These are phyloP conservation scores for Sebastes hubbsi DNA, from an alignment of 2,797 vertebrate genomes.

Conservation along the genomic window DNA sequence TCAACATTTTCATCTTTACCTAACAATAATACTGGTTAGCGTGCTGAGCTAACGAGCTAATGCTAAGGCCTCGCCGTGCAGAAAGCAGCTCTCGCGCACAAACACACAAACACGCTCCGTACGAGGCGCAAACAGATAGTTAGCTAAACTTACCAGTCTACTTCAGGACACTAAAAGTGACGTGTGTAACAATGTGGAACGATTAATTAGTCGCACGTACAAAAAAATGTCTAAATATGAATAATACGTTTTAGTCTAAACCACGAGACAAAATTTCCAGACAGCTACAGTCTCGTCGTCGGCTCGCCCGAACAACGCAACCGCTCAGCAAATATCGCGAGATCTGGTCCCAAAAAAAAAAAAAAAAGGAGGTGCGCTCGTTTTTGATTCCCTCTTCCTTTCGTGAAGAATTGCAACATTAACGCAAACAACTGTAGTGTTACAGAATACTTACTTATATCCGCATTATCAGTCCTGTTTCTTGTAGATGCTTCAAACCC, in stretches of 20 bases:
- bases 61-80: slow-evolving; percentile 73
- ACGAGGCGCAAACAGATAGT: slow-evolving; percentile 47
- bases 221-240: slow-evolving; percentile 36
- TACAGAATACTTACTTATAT: not conserved
- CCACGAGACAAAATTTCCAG: slow-evolving; percentile 81
- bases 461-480: not conserved
- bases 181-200: slow-evolving; percentile 21
- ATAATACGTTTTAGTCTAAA: slow-evolving; percentile 60
- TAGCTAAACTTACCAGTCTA: slow-evolving; percentile 72
- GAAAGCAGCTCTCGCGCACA: slow-evolving; percentile 53
- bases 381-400: not conserved
- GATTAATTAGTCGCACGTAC: slow-evolving; percentile 13
- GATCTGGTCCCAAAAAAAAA: slow-evolving; percentile 39
- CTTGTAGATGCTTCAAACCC: not conserved
- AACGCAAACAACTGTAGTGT: not conserved
- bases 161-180: slow-evolving; percentile 46
- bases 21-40: slow-evolving; percentile 1
- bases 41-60: slow-evolving; percentile 45
- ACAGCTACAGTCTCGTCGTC: slow-evolving; percentile 77
- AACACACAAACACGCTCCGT: slow-evolving; percentile 42
- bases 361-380: slow-evolving; percentile 5
- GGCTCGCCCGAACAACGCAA: slow-evolving; percentile 82
- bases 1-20: rapidly evolving
- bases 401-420: not conserved
- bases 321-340: slow-evolving; percentile 70